Evolutionary conservation across 2,888 invertebrate genomes (phyloP), one percentile per base, ranked within the genome.

Genomic region (Agriopis aurantiaria): DNA sequence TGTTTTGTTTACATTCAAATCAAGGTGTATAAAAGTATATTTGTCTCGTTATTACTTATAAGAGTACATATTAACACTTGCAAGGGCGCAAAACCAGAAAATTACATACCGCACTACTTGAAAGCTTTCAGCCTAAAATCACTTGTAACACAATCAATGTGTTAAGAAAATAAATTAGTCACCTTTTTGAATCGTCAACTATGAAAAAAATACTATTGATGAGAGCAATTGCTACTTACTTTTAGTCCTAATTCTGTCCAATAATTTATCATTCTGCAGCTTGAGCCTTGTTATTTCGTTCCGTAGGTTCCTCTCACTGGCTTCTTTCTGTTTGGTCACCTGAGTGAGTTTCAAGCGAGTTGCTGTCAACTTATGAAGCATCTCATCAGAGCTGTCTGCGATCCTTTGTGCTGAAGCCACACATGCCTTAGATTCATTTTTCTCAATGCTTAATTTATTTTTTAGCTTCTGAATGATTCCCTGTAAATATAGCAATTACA

Each of bases 351-450:
- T 91, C 12, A 86, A 82, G 41, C 83, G 85, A 10, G 88, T 84
- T 46, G 88, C 88, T 33, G 85, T 78, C 51, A 91, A 77, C 69
- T 87, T 87, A 62, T 88, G 86, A 51, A 87, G 77, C 67, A 92
- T 78, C 14, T 85, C 86, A 75, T 91, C 88, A n/a, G 91, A 91
- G 55, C 86, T 89, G 68, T 93, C 92, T 0, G 93, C 86, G 52
- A 92, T 86, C 70, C 90, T 87, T 74, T 91, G 93, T 1, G 92
- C 92, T 56, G 92, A 88, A 46, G 91, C 91, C 45, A 93, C 87
- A 83, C 93, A 94, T 12, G 93, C 90, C 75, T 85, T 89, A 3
- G 93, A 84, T 80, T 92, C 91, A 85, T 90, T 91, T 75, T 91
- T 91, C 72, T 93, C 92, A 5, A 70, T 72, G 69, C 75, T 84